Evolutionary conservation across 2,797 vertebrate genomes (phyloP).

Genomic region (Okamejei kenojei): DNA sequence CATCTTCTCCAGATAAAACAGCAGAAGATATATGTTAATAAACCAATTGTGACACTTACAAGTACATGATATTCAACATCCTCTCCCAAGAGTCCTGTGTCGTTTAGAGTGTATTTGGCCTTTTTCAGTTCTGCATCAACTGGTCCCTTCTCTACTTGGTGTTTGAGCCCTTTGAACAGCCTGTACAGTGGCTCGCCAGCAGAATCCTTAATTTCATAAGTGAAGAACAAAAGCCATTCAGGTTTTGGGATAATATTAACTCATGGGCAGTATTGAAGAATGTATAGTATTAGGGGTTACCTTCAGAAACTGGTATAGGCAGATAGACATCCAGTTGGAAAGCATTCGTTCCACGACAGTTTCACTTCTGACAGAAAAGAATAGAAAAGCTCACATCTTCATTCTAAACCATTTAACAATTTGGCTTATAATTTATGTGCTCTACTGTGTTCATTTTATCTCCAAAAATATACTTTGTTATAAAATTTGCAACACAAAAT

Average conservation of each 20-base stretch:
- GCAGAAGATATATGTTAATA: not conserved
- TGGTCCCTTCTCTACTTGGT: constrained; percentile 95
- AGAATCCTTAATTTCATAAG: constrained; percentile 67
- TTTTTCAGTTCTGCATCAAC: constrained; percentile 90
- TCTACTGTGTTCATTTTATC: not conserved
- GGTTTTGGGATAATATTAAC: constrained; percentile 15
- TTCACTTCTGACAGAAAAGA: constrained; percentile 72
- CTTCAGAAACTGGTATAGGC: constrained; percentile 94
- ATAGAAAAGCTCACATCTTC: not conserved
- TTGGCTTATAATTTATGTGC: not conserved
- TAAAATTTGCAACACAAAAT: no score
- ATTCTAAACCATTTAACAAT: not conserved
- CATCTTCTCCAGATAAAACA: not conserved
- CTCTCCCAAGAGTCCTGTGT: constrained; percentile 89
- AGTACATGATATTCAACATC: constrained; percentile 85
- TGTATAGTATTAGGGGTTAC: constrained; percentile 52
- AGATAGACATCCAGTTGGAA: constrained; percentile 99
- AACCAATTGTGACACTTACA: constrained; percentile 59
- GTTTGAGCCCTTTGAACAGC: constrained; percentile 95
- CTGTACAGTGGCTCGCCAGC: constrained; percentile 94
- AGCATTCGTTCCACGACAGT: constrained; percentile 96
- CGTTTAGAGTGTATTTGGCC: constrained; percentile 94
- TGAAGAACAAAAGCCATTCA: constrained; percentile 41
- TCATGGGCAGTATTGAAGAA: not conserved
- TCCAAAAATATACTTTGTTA: no score